Evolutionary conservation across 1,140 invertebrate genomes (phyloP).

Genomic region (Eumeta japonica): DNA sequence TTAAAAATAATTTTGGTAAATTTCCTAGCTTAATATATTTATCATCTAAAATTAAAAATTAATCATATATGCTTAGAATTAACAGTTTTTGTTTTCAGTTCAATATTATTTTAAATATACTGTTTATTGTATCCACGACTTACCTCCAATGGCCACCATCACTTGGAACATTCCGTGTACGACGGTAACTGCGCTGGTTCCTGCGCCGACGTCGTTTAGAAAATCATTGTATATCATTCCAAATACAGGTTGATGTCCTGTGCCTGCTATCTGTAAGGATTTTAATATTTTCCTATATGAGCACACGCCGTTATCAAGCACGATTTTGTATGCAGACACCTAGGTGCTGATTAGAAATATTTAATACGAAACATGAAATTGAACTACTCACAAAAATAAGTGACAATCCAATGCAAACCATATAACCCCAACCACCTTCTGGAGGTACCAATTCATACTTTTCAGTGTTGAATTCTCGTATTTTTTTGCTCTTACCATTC

Average conservation of each 20-base stretch:
- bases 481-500: too few species aligned
- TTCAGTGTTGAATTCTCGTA: too few species aligned
- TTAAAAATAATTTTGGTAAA: too few species aligned
- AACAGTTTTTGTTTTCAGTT: not conserved
- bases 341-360: too few species aligned
- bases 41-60: conserved; percentile 1
- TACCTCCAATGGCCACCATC: conserved; percentile 58
- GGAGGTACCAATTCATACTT: conserved; percentile 55
- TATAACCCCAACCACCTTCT: conserved; percentile 68
- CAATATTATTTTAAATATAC: not conserved
- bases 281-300: not conserved
- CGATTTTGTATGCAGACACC: too few species aligned
- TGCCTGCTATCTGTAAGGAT: conserved; percentile 48
- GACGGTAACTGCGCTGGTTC: conserved; percentile 60
- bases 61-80: not conserved
- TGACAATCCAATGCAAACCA: conserved; percentile 61
- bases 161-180: conserved; percentile 62
- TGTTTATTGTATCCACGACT: conserved; percentile 8
- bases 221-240: conserved; percentile 67
- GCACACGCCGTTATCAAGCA: not conserved
- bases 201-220: conserved; percentile 58
- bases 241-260: conserved; percentile 62
- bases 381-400: conserved; percentile 67
- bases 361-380: too few species aligned
- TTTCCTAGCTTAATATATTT: too few species aligned